Evolutionary conservation across 2,797 vertebrate genomes (phyloP), one percentile per base, ranked within the genome.

Genomic region (Oreonectes daqikongensis): DNA sequence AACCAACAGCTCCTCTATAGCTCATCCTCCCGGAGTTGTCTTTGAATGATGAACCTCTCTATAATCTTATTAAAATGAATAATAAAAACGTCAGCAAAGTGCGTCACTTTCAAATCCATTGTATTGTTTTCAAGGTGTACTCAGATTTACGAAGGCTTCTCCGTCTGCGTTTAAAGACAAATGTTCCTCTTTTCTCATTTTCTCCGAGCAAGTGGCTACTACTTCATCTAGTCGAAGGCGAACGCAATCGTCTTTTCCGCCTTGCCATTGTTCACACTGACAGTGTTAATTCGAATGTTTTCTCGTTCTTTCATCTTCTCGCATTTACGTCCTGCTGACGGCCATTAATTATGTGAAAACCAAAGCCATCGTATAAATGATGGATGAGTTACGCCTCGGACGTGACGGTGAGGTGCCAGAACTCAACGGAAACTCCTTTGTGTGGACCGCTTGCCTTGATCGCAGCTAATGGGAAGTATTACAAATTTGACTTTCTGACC

Each of bases 271-370:
- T 79, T 82, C 73, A 75, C 44, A 69, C 61, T 79, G 81, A 82
- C 81, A 82, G 69, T 79, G 71, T 82, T 82, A 79, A 79, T 82
- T 79, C 77, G 65, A 79, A 79, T 69, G 77, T 79, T 79, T 77
- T 77, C 81, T 53, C 50, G 30, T 79, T 79, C 73, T 65, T 79
- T 74, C 73, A 77, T 79, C 77, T 73, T 32, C 26, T 24, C 69
- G 40, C 78, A 79, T 82, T 82, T 82, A 79, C 73, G 44, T 82
- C 74, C 48, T 59, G 74, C 69, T 79, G 77, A 79, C 69, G 60
- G 64, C 69, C 50, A 69, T 82, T 82, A 82, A 82, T 82, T 82
- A 70, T 66, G 59, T 30, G 64, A 67, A 79, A 63, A 77, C 74
- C 73, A 73, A 73, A 69, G 78, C 68, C 63, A 60, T 77, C 22